phyloP scores from a whole-genome alignment of 92 coral and sea anemone genomes.

The Desmophyllum pertusum region DNA sequence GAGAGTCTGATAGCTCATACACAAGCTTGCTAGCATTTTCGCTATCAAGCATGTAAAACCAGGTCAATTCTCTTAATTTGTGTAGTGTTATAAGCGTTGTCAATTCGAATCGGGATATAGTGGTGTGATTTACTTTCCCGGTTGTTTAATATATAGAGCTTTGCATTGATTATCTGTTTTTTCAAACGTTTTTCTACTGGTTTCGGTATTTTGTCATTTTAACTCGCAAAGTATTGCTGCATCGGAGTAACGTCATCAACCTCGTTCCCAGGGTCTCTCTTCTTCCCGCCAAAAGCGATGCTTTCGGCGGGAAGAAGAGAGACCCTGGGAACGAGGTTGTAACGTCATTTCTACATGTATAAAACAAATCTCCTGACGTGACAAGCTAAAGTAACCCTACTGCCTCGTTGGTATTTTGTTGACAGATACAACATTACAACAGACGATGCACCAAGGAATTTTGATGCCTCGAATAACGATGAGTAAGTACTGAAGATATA shows the following conservation, averaged over 20 bases:
- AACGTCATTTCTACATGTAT: too few relatives aligned
- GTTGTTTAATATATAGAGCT: too few relatives aligned
- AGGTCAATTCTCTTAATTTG: not conserved
- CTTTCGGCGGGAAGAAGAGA: too few relatives aligned
- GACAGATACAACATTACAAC: conserved; percentile 51
- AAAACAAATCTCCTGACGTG: too few relatives aligned
- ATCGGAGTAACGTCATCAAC: too few relatives aligned
- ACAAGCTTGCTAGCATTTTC: not conserved
- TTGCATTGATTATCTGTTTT: too few relatives aligned
- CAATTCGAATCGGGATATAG: not conserved
- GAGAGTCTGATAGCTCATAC: too few relatives aligned
- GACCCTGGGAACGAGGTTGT: too few relatives aligned
- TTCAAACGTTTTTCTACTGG: not conserved
- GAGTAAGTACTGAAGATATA: conserved; percentile 14
- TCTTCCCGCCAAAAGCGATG: too few relatives aligned
- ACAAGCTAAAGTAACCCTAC: not conserved
- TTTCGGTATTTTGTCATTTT: not conserved
- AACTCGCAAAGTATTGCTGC: too few relatives aligned
- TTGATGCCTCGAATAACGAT: conserved; percentile 19
- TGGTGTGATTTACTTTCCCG: not conserved
- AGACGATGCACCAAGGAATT: conserved; percentile 33
- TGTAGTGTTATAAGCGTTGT: not conserved
- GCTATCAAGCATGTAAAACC: not conserved
- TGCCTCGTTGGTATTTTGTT: not conserved
- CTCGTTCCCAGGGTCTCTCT: too few relatives aligned